These are phyloP conservation scores for Lamellibrachia columna DNA, from an alignment of 2,888 invertebrate species.

Conservation along the genomic window DNA sequence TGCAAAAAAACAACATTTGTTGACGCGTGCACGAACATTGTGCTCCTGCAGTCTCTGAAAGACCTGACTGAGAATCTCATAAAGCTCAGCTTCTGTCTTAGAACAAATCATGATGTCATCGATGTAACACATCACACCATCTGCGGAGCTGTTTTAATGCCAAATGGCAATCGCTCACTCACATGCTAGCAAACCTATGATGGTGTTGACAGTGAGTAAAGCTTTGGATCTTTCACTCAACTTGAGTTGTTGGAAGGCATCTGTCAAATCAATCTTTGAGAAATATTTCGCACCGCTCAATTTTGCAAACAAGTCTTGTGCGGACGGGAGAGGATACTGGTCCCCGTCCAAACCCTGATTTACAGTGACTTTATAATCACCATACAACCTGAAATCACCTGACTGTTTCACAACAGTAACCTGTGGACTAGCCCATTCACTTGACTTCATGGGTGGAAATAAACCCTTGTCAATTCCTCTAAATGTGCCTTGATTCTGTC, in stretches of 20 bases:
- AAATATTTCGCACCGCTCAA: background rate
- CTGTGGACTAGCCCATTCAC: background rate
- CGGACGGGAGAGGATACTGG: background rate
- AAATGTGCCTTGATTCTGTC: background rate
- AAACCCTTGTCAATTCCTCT: background rate
- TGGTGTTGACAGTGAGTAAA: background rate
- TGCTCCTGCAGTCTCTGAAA: background rate
- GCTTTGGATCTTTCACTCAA: background rate
- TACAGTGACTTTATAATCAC: background rate
- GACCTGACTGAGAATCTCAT: background rate
- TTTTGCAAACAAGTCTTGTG: background rate
- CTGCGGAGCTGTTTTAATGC: constrained; percentile 6
- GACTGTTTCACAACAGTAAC: background rate
- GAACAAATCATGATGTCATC: background rate
- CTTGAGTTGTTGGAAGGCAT: background rate
- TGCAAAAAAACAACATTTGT: background rate
- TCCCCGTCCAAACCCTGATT: background rate
- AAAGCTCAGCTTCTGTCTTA: background rate
- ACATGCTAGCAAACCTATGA: background rate
- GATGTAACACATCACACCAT: background rate
- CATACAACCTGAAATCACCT: background rate
- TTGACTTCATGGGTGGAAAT: background rate
- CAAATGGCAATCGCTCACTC: constrained; percentile 18
- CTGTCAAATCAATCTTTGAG: background rate
- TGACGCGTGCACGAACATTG: background rate